phyloP scores from a whole-genome alignment of 2,888 invertebrate genomes.

The Metalampra italica region DNA sequence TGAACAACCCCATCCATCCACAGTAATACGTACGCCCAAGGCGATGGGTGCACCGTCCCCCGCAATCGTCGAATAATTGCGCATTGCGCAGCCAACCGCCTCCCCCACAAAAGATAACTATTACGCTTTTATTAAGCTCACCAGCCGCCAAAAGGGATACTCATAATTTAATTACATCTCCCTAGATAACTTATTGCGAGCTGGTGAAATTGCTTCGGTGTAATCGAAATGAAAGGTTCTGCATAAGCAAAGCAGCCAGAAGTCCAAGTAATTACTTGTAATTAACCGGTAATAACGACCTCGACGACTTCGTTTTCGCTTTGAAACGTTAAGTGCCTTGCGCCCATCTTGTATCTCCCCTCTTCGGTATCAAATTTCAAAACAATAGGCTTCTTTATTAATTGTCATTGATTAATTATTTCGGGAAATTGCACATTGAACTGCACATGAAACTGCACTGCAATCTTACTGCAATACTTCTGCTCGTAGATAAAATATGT shows the following conservation, averaged over 20 bases:
- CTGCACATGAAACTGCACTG: too few relatives aligned
- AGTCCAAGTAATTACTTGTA: neutral
- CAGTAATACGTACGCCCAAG: neutral
- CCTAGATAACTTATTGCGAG: slow-evolving; percentile 49
- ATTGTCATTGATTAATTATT: too few relatives aligned
- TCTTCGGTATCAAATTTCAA: too few relatives aligned
- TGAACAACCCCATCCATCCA: neutral
- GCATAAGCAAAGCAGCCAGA: neutral
- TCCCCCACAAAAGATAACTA: slow-evolving; percentile 62
- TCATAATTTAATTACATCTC: slow-evolving; percentile 70
- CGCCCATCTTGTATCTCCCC: too few relatives aligned
- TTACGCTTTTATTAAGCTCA: slow-evolving; percentile 73
- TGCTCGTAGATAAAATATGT: too few relatives aligned
- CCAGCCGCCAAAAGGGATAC: slow-evolving; percentile 63
- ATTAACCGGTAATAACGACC: too few relatives aligned
- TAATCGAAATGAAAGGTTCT: slow-evolving; percentile 4
- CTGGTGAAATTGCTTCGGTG: slow-evolving; percentile 31
- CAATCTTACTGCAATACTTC: too few relatives aligned
- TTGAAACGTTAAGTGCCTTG: too few relatives aligned
- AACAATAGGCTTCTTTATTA: too few relatives aligned
- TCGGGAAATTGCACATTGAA: too few relatives aligned
- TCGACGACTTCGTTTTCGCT: too few relatives aligned
- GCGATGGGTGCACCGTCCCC: slow-evolving; percentile 12
- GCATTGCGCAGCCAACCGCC: slow-evolving; percentile 54
- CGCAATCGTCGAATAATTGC: slow-evolving; percentile 45